These are phyloP conservation scores for Eupithecia inturbata DNA, from an alignment of 2,888 invertebrate species.

Conservation along the genomic window DNA sequence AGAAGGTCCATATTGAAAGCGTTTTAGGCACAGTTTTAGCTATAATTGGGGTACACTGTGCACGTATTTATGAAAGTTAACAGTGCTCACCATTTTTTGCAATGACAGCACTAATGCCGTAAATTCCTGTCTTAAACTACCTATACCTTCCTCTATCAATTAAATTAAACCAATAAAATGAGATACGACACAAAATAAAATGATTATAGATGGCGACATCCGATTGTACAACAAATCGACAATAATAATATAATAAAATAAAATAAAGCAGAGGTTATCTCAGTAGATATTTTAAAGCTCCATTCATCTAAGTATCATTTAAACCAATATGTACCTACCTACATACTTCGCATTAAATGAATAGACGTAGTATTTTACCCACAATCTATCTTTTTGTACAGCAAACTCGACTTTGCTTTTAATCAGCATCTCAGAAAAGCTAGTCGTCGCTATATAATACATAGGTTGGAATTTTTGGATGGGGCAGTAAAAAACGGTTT, in stretches of 20 bases:
- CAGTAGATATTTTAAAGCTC: not conserved
- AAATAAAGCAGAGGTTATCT: constrained; percentile 4
- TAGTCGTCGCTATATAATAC: no score
- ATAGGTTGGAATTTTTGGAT: no score
- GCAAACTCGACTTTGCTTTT: no score
- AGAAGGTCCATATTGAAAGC: no score
- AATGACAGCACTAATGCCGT: not conserved
- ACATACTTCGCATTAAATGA: no score
- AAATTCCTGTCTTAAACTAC: not conserved
- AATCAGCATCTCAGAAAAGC: no score
- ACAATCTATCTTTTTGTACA: no score
- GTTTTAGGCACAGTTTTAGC: no score
- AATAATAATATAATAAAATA: no score
- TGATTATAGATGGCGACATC: not conserved
- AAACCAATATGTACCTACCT: no score
- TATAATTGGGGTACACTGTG: no score
- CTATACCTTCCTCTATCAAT: not conserved
- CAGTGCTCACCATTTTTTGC: not conserved
- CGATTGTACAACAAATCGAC: not conserved
- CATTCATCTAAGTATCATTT: not conserved
- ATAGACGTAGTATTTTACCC: not conserved
- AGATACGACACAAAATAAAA: not conserved
- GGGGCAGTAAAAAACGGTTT: no score
- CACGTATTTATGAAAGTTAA: not conserved
- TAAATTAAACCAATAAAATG: not conserved